Evolutionary conservation across 2,888 invertebrate species (phyloP).

Genomic region (Steinernema hermaphroditum): DNA sequence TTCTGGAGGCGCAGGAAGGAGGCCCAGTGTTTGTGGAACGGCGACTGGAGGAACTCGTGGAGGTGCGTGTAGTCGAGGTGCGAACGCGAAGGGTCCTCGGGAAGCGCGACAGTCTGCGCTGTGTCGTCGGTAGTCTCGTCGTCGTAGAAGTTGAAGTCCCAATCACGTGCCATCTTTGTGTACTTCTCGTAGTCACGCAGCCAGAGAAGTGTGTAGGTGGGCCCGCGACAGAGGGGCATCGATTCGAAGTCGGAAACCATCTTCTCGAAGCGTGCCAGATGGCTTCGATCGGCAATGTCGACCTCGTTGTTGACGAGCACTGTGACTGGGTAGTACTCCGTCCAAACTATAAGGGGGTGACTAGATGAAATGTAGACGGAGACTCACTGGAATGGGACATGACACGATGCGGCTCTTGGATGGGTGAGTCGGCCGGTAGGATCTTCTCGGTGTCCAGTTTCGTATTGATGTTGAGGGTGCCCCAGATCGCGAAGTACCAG

Average conservation of each 20-base stretch:
- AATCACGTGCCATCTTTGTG: conserved; percentile 37
- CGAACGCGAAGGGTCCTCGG: background rate
- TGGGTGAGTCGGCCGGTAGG: conserved; percentile 57
- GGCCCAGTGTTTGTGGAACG: conserved; percentile 54
- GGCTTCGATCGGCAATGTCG: conserved; percentile 45
- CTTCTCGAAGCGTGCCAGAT: conserved; percentile 43
- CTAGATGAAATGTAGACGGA: background rate
- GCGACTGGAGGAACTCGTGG: conserved; percentile 51
- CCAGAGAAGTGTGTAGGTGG: conserved; percentile 57
- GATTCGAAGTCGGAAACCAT: conserved; percentile 60
- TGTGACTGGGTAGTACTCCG: conserved; percentile 64
- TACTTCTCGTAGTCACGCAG: conserved; percentile 59
- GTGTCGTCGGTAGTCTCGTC: conserved; percentile 37
- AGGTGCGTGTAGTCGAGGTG: conserved; percentile 42
- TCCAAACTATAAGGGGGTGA: conserved; percentile 59
- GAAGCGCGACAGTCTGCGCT: too few species aligned
- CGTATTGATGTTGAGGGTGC: conserved; percentile 53
- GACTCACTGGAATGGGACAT: conserved; percentile 51
- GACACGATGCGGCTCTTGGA: conserved; percentile 57
- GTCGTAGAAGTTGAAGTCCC: conserved; percentile 49
- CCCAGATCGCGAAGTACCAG: conserved; percentile 51
- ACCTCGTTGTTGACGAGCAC: conserved; percentile 60
- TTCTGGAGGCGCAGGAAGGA: conserved; percentile 49
- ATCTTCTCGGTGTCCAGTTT: conserved; percentile 63
- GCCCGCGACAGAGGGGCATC: conserved; percentile 50